Base-by-base conservation (phyloP, 2,113 vertebrate species). In the Erythrocercus mccallii region DNA sequence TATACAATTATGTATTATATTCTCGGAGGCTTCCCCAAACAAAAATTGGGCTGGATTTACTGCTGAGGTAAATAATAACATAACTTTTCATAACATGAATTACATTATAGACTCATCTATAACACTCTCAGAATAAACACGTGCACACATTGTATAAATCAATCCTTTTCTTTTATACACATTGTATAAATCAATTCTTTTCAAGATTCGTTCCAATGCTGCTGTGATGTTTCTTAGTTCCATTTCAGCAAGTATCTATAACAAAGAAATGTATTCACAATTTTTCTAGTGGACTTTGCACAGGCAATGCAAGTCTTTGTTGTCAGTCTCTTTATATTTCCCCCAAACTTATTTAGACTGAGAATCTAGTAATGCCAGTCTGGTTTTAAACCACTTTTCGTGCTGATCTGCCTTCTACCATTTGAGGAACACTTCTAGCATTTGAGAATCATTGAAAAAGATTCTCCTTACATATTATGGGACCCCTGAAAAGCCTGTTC, bases 351-450 rank as follows among this genome's bases (percentile, higher is more conserved):
- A 30, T 7, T 15, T 61, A 8, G 21, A 40, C 33, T 38, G 15
- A 72, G 21, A 60, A 51, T 14, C 21, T 12, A 50, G 22, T 12
- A 25, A 19, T 14, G 18, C 5, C 12, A 54, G 6, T 2, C 15
- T 6, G 19, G 0, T 15, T 38, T 61, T 11, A 47, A 56, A 35
- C 9, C 0, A 0, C 3, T 18, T 15, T 4, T 6, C 0, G 0
- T 11, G 8, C 53, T 48, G 40, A 22, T 20, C 4, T 0, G 1
- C 61, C 42, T 22, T 31, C 33, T 45, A 17, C 8, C 24, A 16
- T 33, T 77, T 15, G 9, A 31, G 20, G 25, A 57, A 21, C 24
- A 7, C 14, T 28, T 45, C 24, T 6, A 6, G 10, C 0, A 0
- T 3, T 13, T 38, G 15, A 45, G 8, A 5, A 38, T 28, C 17